Evolutionary conservation across 2,888 invertebrate species (phyloP), one percentile per base, ranked within the genome.

Genomic region (Empis stercorea): DNA sequence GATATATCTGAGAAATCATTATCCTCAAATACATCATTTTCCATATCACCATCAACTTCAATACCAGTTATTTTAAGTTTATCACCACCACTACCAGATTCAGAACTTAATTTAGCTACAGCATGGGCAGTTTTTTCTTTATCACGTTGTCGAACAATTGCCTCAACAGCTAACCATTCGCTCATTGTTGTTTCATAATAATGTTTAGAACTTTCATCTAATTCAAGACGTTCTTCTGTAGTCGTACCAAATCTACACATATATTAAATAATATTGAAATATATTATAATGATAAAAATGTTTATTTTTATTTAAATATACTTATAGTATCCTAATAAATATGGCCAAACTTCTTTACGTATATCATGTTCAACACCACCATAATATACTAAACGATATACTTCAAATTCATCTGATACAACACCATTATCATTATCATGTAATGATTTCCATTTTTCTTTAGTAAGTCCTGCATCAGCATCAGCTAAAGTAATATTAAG

Each of bases 111-210:
- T 60, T 89, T 82, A 7, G 89, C 89, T 44, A 89, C 80, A 37
- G 88, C 89, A 10, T 83, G 82, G 0, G 88, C 89, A 50, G 87
- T 86, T 39, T 80, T 82, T 63, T 88, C 88, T 51, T 82, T 80
- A 58, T 92, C 89, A 9, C 80, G 69, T 61, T 88, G 87, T 43
- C 80, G 71, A 0, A 94, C 89, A 52, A 94, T 92, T 1, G 92
- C 92, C 62, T 96, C 95, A 1, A 94, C 89, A 0, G 92, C 91
- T 50, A 92, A 66, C 95, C 95, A 95, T 65, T 94, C 93, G 0
- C 92, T 89, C 87, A 94, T 89, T 1, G 86, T 87, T 7, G 84
- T 84, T 66, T 94, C 92, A 58, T 91, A 93, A 50, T 80, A 78
- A 39, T 84, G 81, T 49, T 80, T 79, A 38, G 83, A 81, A 38